Percentiles rank a stretch among this genome's conserved stretches.
Conservation (phyloP, 2,888 invertebrate species). For the Lamproptera curius region DNA sequence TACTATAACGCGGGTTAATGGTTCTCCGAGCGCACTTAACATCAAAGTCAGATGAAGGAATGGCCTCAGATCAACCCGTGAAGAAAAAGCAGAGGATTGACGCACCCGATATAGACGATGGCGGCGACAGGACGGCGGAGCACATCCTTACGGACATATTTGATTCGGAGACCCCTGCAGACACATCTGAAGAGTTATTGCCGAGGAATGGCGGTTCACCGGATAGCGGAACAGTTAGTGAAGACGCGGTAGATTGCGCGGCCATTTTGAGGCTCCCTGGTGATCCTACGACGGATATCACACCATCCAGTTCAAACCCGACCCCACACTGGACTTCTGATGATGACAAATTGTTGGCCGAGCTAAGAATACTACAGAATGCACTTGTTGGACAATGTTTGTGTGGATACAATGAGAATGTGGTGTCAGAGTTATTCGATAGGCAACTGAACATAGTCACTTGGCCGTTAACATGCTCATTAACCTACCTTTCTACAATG, state of each 20-base stretch:
- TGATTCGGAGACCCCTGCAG: conserved; percentile 57
- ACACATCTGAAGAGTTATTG: conserved; percentile 64
- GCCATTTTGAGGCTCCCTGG: conserved; percentile 56
- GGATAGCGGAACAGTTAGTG: conserved; percentile 71
- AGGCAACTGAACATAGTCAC: conserved; percentile 73
- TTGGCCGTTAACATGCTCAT: conserved; percentile 71
- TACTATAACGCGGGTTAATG: conserved; percentile 64
- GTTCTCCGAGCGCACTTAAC: conserved; percentile 80
- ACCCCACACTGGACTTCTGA: conserved; percentile 53
- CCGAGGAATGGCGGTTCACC: conserved; percentile 67
- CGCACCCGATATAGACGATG: conserved; percentile 78
- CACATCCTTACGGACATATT: conserved; percentile 66
- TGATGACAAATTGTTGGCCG: conserved; percentile 63
- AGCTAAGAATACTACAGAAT: conserved; percentile 80
- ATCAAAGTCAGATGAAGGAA: conserved; percentile 77
- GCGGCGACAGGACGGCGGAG: conserved; percentile 70
- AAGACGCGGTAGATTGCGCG: conserved; percentile 73
- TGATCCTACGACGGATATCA: conserved; percentile 51
- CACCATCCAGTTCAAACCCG: conserved; percentile 63
- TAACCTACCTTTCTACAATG: conserved; percentile 90
- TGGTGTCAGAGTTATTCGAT: conserved; percentile 84
- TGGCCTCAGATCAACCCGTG: conserved; percentile 89
- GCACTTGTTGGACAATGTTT: conserved; percentile 87
- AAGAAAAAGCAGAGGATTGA: conserved; percentile 90
- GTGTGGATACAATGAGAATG: conserved; percentile 85